Percentiles rank a stretch among this genome's conserved stretches.
These are phyloP conservation scores for Eristalis arbustorum DNA, from an alignment of 2,888 invertebrate genomes.

Conservation along the genomic window DNA sequence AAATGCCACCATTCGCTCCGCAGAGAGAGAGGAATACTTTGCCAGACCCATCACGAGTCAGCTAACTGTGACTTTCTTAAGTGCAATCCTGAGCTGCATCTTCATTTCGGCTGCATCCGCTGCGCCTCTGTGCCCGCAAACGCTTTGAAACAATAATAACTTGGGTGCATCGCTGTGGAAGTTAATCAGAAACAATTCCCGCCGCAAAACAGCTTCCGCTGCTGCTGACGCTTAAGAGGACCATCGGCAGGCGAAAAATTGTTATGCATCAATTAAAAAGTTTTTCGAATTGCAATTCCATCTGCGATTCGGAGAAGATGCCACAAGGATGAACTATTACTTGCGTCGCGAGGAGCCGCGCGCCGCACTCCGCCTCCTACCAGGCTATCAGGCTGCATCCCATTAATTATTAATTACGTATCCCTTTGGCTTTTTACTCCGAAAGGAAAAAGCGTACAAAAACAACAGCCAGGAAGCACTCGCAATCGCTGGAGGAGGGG, in stretches of 20 bases:
- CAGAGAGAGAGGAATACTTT: neutral
- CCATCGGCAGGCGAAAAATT: constrained; percentile 47
- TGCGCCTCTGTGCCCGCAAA: neutral
- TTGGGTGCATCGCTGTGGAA: constrained; percentile 15
- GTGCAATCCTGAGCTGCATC: constrained; percentile 32
- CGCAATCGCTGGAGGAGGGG: neutral
- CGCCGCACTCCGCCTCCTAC: neutral
- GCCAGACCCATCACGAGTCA: constrained; percentile 31
- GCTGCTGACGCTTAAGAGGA: constrained; percentile 40
- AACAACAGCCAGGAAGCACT: constrained; percentile 23
- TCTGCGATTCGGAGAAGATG: neutral
- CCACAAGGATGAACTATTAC: constrained; percentile 21
- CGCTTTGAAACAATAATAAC: constrained; percentile 43
- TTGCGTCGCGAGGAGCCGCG: neutral
- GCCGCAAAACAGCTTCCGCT: constrained; percentile 11
- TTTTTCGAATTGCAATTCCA: constrained; percentile 39
- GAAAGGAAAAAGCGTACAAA: neutral
- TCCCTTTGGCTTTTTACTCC: constrained; percentile 38
- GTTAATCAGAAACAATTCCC: constrained; percentile 52
- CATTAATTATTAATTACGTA: constrained; percentile 66
- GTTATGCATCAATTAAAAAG: constrained; percentile 66
- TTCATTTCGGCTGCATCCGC: constrained; percentile 19
- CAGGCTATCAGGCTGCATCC: constrained; percentile 13
- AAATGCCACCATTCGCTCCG: constrained; percentile 17
- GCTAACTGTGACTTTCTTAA: constrained; percentile 42